Base-by-base conservation (phyloP, 2,888 invertebrate species). In the Stenotaenia linearis region DNA sequence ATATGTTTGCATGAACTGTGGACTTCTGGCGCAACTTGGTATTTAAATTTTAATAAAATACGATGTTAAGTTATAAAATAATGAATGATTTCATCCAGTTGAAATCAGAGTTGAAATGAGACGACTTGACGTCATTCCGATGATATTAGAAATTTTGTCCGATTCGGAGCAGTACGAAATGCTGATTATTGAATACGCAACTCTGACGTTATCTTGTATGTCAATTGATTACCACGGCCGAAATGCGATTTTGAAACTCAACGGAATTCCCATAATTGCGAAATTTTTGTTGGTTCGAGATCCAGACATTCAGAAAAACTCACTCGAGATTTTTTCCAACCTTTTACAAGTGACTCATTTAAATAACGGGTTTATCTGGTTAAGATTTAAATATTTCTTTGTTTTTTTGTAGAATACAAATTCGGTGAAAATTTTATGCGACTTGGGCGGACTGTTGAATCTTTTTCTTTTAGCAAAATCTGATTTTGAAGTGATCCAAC, bases 221-320 rank as follows among this genome's bases (percentile, higher is more conserved):
- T 32, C 76, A 6, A 18, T 37, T n/a, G 76, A 76, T 37, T 76
- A 35, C 35, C 37, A 30, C 12, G 76, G 76, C 18, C 76, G 76
- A n/a, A 23, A 76, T 21, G n/a, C 6, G 7, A 76, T 76, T 7
- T n/a, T 76, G 23, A 76, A 76, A 76, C 37, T 35, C 23, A 76
- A 76, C 35, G 76, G 76, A 6, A 37, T 76, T 30, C 32, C 30
- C 15, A 12, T 23, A 4, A 76, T 76, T 35, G 30, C 37, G 9
- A 76, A 37, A 23, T 35, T 76, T 23, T 37, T 76, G 6, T 25
- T 23, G 15, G 32, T 76, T 6, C 15, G 37, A 32, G 76, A 76
- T 76, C 35, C 76, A 18, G 76, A 76, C 10, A 37, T 76, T 6
- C 76, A 76, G 21, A 76, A 37, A 37, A 76, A 76, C 35, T 15